Percentiles rank a stretch among this genome's conserved stretches.
These are phyloP conservation scores for Ictidomys tridecemlineatus DNA, from an alignment of 2,113 vertebrate species.

Conservation along the genomic window DNA sequence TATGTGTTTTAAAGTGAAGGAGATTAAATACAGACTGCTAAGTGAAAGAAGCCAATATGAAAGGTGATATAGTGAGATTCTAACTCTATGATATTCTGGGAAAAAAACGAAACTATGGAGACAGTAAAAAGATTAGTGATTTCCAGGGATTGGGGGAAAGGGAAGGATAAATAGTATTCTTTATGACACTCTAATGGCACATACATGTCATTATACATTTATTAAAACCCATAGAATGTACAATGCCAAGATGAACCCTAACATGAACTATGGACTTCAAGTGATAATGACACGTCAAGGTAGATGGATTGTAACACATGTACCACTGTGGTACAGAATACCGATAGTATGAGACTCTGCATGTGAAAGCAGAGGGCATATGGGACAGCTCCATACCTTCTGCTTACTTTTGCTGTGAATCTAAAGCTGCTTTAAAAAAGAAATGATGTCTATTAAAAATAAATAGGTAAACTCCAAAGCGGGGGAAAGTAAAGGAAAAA, in stretches of 20 bases:
- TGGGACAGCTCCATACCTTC: background rate
- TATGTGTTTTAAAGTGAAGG: background rate
- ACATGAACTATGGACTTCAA: background rate
- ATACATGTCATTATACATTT: background rate
- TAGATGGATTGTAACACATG: background rate
- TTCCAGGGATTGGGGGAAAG: too few relatives aligned
- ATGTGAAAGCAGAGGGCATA: background rate
- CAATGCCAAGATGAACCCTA: background rate
- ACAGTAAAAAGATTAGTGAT: background rate
- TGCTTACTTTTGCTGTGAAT: background rate
- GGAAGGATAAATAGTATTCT: background rate
- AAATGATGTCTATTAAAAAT: background rate
- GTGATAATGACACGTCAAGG: too few relatives aligned
- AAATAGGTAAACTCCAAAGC: background rate
- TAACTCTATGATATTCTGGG: background rate
- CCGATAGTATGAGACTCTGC: too few relatives aligned
- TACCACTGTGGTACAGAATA: background rate
- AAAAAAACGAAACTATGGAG: background rate
- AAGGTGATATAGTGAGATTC: background rate
- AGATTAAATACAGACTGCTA: background rate
- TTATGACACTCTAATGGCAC: background rate
- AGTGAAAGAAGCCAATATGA: background rate
- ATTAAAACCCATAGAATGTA: background rate
- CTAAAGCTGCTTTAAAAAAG: background rate
- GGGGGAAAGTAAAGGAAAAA: background rate